These are phyloP conservation scores for Drosophila malerkotliana DNA, from an alignment of 1,140 invertebrate genomes.

Conservation along the genomic window DNA sequence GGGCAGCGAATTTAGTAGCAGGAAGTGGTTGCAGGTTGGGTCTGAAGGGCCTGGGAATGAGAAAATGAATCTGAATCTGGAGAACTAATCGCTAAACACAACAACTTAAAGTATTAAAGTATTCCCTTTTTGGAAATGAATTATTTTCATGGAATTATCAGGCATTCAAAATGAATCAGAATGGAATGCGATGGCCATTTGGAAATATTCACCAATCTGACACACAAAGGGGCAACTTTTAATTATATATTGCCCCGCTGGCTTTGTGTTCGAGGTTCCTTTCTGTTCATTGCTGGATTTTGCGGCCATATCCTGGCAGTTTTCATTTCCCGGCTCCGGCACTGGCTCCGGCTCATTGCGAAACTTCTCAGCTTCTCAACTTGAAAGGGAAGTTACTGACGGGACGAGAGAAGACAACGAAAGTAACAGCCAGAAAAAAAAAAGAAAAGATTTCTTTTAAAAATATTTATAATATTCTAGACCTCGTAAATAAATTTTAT, in stretches of 20 bases:
- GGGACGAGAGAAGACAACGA: not conserved
- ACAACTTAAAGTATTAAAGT: not conserved
- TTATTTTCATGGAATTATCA: not conserved
- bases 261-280: constrained; percentile 8
- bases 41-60: no score
- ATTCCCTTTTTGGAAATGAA: no score
- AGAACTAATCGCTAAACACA: not conserved
- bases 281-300: constrained; percentile 9
- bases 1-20: constrained; percentile 16
- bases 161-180: constrained; percentile 1
- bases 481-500: not conserved
- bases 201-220: constrained; percentile 10
- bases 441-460: not conserved
- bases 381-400: constrained; percentile 26
- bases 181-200: not conserved
- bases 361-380: constrained; percentile 43
- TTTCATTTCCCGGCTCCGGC: constrained; percentile 38
- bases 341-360: constrained; percentile 14
- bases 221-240: constrained; percentile 43
- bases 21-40: constrained; percentile 7
- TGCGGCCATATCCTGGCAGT: constrained; percentile 42
- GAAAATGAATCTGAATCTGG: not conserved
- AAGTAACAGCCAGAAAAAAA: not conserved
- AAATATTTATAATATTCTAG: not conserved
- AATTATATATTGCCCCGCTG: constrained; percentile 37